Evolutionary conservation across 2,113 vertebrate genomes (phyloP).

Genomic region (Paradoxurus hermaphroditus): DNA sequence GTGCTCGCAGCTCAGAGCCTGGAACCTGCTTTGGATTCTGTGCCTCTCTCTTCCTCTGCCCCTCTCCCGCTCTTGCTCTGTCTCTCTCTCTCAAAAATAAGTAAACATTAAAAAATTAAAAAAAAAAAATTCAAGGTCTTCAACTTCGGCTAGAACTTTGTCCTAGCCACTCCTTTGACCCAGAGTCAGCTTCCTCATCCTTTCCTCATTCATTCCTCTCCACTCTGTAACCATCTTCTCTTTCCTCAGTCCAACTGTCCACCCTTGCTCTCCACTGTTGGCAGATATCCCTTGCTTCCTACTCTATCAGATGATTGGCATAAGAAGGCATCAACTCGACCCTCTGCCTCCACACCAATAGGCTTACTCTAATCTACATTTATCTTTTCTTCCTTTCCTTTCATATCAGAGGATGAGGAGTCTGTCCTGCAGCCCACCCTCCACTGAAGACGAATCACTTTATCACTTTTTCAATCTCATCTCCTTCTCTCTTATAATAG

Average conservation of each 20-base stretch:
- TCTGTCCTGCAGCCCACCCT: not conserved
- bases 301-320: not conserved
- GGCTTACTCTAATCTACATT: not conserved
- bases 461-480: not conserved
- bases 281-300: not conserved
- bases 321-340: not conserved
- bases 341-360: not conserved
- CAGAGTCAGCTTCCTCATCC: not conserved
- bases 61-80: too few relatives aligned
- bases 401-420: not conserved
- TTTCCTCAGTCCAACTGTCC: not conserved
- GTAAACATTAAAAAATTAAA: too few relatives aligned
- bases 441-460: not conserved
- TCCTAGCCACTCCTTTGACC: not conserved
- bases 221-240: not conserved
- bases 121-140: not conserved
- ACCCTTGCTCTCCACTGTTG: not conserved
- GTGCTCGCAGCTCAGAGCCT: too few relatives aligned
- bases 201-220: not conserved
- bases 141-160: not conserved
- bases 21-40: too few relatives aligned
- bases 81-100: too few relatives aligned
- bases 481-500: not conserved
- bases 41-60: too few relatives aligned
- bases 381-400: not conserved